Conservation (phyloP, 2,113 vertebrate species). For the Vicugna pacos region DNA sequence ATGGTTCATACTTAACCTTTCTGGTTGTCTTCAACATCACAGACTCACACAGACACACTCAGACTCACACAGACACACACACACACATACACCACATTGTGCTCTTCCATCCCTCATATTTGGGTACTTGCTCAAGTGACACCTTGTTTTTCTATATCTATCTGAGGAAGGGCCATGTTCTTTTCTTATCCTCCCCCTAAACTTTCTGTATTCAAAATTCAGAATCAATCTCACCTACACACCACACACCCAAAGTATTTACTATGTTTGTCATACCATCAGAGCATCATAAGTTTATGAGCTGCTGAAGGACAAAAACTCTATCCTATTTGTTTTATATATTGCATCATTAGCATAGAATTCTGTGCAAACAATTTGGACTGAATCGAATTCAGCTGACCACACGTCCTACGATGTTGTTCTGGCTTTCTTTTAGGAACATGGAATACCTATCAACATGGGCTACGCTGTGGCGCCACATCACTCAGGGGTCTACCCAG, state of each 20-base stretch:
- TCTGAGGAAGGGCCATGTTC: not conserved
- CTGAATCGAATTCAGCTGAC: not conserved
- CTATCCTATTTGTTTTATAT: not conserved
- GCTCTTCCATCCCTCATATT: not conserved
- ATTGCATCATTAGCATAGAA: not conserved
- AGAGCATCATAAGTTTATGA: not conserved
- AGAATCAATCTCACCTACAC: not conserved
- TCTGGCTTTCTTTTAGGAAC: slow-evolving; percentile 89
- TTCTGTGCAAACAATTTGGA: not conserved
- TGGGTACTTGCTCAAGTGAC: not conserved
- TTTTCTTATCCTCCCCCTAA: not conserved
- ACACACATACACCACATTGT: not conserved
- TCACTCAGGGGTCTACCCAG: slow-evolving; percentile 97
- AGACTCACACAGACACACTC: not conserved
- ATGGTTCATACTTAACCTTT: not conserved
- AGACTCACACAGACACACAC: not conserved
- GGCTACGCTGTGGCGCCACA: slow-evolving; percentile 98
- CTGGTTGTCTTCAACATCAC: not conserved
- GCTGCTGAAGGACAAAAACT: not conserved
- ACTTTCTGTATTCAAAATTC: not conserved
- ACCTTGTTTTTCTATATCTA: not conserved
- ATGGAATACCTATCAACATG: slow-evolving; percentile 94
- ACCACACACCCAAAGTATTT: not conserved
- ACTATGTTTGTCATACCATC: not conserved
- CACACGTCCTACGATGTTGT: not conserved